Evolutionary conservation across 2,113 vertebrate species (phyloP).

Genomic region (Terrapene triunguis): DNA sequence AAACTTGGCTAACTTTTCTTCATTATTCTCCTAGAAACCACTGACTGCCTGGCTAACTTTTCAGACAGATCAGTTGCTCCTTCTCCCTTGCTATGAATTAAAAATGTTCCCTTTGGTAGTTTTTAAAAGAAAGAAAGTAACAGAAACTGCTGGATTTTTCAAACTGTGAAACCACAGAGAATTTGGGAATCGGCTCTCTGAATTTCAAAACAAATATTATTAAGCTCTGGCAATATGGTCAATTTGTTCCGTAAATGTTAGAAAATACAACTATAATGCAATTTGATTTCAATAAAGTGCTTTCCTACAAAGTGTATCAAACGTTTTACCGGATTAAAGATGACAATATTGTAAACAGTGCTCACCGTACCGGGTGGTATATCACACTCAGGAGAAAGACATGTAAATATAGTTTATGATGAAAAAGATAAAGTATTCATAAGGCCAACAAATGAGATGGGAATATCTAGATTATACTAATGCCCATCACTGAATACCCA

Average conservation of each 20-base stretch:
- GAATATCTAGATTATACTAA: constrained; percentile 17
- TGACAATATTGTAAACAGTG: neutral
- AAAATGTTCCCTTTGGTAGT: neutral
- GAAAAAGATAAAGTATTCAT: neutral
- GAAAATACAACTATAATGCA: rapidly evolving
- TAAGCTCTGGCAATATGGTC: neutral
- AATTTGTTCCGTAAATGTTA: neutral
- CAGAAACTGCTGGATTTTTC: rapidly evolving
- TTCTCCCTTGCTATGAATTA: neutral
- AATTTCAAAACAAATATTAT: constrained; percentile 10
- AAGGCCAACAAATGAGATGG: constrained; percentile 12
- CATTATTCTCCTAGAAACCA: neutral
- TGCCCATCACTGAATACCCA: neutral
- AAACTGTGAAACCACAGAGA: neutral
- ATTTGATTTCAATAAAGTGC: neutral
- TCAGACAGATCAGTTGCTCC: neutral
- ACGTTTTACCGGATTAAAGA: neutral
- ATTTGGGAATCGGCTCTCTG: neutral
- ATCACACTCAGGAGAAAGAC: neutral
- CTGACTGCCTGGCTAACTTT: rapidly evolving
- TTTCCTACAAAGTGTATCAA: neutral
- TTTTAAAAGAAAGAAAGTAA: neutral
- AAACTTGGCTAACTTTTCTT: constrained; percentile 8
- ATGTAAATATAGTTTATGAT: neutral
- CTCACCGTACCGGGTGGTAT: neutral